phyloP scores from a whole-genome alignment of 2,797 vertebrate genomes.

The Scomberomorus guttatus region DNA sequence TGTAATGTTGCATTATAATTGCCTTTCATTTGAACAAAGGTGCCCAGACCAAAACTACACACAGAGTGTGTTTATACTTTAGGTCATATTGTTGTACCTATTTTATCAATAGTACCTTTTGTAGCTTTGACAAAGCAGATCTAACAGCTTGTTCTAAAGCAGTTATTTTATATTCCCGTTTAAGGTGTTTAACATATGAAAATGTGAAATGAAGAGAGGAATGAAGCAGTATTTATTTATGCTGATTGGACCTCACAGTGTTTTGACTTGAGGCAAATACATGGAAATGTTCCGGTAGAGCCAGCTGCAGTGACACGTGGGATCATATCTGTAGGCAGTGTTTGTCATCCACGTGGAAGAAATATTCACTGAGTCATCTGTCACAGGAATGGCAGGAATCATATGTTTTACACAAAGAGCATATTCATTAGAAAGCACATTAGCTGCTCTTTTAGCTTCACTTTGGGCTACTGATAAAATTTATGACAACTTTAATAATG shows the following conservation, averaged over 20 bases:
- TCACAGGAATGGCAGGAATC: conserved; percentile 42
- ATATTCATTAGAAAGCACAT: conserved; percentile 42
- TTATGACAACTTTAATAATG: not conserved
- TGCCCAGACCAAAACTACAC: not conserved
- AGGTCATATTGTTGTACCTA: not conserved
- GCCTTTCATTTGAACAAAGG: not conserved
- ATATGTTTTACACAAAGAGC: conserved; percentile 59
- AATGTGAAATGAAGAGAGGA: not conserved
- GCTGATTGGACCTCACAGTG: not conserved
- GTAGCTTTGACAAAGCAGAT: not conserved
- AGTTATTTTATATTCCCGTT: not conserved
- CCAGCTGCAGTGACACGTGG: conserved; percentile 51
- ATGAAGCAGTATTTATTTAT: not conserved
- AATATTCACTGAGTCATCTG: conserved; percentile 50
- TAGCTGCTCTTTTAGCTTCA: not conserved
- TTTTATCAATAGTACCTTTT: not conserved
- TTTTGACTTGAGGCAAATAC: conserved; percentile 21
- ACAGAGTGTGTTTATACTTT: not conserved
- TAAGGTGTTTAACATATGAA: no score
- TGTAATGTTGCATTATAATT: not conserved
- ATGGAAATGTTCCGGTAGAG: conserved; percentile 14
- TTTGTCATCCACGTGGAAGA: conserved; percentile 40
- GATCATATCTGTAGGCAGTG: conserved; percentile 17
- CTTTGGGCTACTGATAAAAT: not conserved
- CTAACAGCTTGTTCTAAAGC: not conserved